Base-by-base conservation (phyloP, 1,140 invertebrate genomes). In the Anadara kagoshimensis region DNA sequence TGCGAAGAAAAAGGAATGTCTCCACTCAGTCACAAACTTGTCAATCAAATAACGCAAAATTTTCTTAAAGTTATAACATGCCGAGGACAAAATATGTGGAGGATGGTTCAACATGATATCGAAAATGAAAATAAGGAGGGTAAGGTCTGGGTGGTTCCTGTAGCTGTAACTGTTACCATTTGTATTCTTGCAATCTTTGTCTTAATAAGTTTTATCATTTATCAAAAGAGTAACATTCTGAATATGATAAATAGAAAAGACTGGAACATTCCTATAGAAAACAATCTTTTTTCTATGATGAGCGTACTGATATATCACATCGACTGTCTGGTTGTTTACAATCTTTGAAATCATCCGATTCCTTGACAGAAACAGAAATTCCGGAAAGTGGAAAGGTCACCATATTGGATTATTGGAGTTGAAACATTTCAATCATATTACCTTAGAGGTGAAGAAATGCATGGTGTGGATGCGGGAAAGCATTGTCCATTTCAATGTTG, bases 231-330 rank as follows among this genome's bases (percentile, higher is more conserved):
- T 22, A 72, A 73, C 43, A 20, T 73, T 20, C 66, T 53, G 44
- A 78, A 75, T 51, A 69, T 82, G 72, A 71, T 84, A 18, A 69
- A 83, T 61, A 84, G 62, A 20, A 64, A 85, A 51, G 83, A 83
- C 53, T 86, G 84, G 84, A 64, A 78, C 26, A 83, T 86, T 51
- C 71, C 76, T 22, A 79, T 86, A 16, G 83, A 83, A 49, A 80
- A 86, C 49, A 84, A 83, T 10, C 20, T 83, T 49, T 83, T 83
- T 68, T 77, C 68, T 82, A 76, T 53, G 79, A 81, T 45, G 56
- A 26, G 12, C 69, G 20, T 45, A 54, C 8, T 54, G 26, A 45
- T 20, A 49, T 47, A 0, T 26, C 3, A 24, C 56, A 44, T 26
- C 36, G 24, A 16, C 51, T 67, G 18, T 43, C 51, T 56, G 24